Evolutionary conservation across 2,797 vertebrate genomes (phyloP).

Genomic region (Aeoliscus strigatus): DNA sequence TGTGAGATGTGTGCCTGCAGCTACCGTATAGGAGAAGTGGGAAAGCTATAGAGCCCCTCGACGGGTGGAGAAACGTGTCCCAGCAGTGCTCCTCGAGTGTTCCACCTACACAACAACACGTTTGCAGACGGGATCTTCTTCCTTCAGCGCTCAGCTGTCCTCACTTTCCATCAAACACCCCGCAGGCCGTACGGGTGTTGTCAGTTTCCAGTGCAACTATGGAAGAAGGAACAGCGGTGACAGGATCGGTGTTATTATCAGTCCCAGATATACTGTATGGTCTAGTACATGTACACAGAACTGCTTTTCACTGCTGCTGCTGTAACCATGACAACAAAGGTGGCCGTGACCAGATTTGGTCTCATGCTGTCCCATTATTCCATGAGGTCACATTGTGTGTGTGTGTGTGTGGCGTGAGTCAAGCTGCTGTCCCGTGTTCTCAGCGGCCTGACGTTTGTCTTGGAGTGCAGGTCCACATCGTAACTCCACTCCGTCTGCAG

Average conservation of each 20-base stretch:
- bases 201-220: no score
- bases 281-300: no score
- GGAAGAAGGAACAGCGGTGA: no score
- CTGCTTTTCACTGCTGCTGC: no score
- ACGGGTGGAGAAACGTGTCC: conserved; percentile 33
- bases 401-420: no score
- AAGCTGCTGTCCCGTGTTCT: conserved; percentile 1
- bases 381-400: no score
- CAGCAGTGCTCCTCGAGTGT: conserved; percentile 35
- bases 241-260: no score
- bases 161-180: conserved; percentile 15
- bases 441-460: conserved; percentile 16
- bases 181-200: no score
- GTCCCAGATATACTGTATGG: no score
- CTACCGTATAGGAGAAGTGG: conserved; percentile 29
- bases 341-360: no score
- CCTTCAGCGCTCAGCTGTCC: conserved; percentile 6
- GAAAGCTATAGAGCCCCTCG: conserved; percentile 26
- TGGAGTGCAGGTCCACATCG: conserved; percentile 17
- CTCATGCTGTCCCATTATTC: no score
- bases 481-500: conserved; percentile 17
- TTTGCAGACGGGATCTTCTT: conserved; percentile 43
- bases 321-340: no score
- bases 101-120: conserved; percentile 29
- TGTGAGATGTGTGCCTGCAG: conserved; percentile 24